Evolutionary conservation across 2,797 vertebrate genomes (phyloP).

Genomic region (Cossypha niveicapilla): DNA sequence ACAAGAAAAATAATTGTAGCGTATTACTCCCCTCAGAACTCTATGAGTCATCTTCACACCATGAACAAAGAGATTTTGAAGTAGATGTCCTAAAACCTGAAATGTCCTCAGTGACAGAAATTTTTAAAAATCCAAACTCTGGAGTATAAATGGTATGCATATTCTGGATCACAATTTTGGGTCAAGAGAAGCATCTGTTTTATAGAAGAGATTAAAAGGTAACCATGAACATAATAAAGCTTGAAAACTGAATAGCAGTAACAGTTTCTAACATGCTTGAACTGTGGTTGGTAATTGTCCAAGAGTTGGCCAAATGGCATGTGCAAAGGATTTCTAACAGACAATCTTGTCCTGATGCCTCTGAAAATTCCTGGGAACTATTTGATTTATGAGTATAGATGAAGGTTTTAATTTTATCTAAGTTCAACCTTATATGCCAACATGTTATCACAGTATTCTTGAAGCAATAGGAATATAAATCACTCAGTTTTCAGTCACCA

Average conservation of each 20-base stretch:
- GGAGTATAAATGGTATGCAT: not conserved
- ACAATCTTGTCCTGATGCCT: not conserved
- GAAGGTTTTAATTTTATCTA: not conserved
- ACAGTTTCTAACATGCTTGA: not conserved
- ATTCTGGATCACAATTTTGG: not conserved
- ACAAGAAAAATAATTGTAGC: not conserved
- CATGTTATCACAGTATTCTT: not conserved
- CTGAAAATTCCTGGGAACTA: not conserved
- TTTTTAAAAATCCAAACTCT: not conserved
- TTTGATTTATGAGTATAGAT: not conserved
- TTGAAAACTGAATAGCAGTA: not conserved
- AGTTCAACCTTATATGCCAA: not conserved
- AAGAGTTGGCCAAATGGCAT: not conserved
- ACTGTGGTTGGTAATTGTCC: not conserved
- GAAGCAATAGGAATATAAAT: not conserved
- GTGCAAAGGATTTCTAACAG: not conserved
- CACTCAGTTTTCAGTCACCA: not conserved
- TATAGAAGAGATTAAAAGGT: not conserved
- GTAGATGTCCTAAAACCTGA: not conserved
- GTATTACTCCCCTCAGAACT: not conserved
- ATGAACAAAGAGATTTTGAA: not conserved
- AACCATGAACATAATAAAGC: not conserved
- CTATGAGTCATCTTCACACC: not conserved
- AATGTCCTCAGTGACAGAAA: not conserved
- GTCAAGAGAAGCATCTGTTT: not conserved